Conservation (phyloP, 2,888 invertebrate species). For the Tetragonula carbonaria region DNA sequence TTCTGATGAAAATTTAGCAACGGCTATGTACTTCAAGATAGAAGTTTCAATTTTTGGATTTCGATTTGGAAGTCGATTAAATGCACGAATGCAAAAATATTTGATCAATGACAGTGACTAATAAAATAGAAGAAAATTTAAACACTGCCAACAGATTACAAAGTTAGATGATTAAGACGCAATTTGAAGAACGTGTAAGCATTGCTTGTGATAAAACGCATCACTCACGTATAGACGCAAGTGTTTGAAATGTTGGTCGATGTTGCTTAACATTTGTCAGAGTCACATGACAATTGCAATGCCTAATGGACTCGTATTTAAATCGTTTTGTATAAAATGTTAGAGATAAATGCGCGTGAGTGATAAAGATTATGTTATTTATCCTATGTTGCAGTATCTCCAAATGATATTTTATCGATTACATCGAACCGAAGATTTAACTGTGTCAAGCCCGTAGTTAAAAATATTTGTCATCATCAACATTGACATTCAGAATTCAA, state of each 20-base stretch:
- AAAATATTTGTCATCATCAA: too few species aligned
- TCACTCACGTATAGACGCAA: not conserved
- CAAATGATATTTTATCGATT: not conserved
- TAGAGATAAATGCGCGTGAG: not conserved
- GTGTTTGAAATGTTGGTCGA: conserved; percentile 37
- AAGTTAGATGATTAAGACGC: conserved; percentile 15
- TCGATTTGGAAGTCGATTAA: too few species aligned
- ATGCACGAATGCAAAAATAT: too few species aligned
- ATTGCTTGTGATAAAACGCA: conserved; percentile 25
- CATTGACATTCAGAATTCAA: too few species aligned
- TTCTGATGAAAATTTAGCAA: too few species aligned
- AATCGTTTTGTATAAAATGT: conserved; percentile 32
- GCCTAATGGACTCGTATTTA: conserved; percentile 14
- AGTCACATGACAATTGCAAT: conserved; percentile 56
- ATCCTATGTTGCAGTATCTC: conserved; percentile 9
- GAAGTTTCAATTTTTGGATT: too few species aligned
- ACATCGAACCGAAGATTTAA: not conserved
- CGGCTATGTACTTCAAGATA: too few species aligned
- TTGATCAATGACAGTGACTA: not conserved
- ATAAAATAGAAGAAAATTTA: not conserved
- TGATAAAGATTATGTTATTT: conserved; percentile 25
- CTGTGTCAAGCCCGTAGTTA: not conserved
- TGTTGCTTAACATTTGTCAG: conserved; percentile 50
- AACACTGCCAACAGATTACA: not conserved
- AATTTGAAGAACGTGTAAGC: conserved; percentile 24